phyloP scores from a whole-genome alignment of 2,797 vertebrate genomes.

The Microctenopoma lineatum region DNA sequence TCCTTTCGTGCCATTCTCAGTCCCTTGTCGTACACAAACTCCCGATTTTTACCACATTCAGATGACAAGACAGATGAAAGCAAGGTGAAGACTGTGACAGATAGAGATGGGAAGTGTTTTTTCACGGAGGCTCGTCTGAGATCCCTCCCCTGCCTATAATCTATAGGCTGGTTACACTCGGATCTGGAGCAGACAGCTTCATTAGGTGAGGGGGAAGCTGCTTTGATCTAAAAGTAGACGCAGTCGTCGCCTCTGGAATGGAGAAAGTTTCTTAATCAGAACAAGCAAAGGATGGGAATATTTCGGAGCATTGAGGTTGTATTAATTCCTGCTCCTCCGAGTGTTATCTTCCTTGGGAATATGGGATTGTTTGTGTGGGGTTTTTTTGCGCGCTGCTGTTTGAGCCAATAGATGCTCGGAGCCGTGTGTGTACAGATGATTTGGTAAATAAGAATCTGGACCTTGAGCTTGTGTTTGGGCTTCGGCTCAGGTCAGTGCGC shows the following conservation, averaged over 20 bases:
- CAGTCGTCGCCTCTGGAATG: constrained; percentile 67
- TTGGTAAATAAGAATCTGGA: constrained; percentile 49
- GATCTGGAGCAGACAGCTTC: constrained; percentile 74
- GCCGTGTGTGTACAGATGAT: constrained; percentile 41
- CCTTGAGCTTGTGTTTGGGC: constrained; percentile 42
- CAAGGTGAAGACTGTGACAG: constrained; percentile 27
- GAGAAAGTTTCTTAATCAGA: constrained; percentile 70
- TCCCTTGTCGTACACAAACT: constrained; percentile 34
- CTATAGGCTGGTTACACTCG: constrained; percentile 70
- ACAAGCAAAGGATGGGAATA: constrained; percentile 31
- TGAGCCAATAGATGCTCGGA: constrained; percentile 6
- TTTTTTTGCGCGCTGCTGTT: constrained; percentile 8
- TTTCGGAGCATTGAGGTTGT: constrained; percentile 33
- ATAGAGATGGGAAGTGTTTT: constrained; percentile 43
- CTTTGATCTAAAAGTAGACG: constrained; percentile 85
- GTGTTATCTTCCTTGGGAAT: constrained; percentile 41
- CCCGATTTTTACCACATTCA: constrained; percentile 41
- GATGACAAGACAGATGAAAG: constrained; percentile 74
- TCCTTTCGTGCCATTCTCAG: constrained; percentile 1
- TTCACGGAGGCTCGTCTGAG: constrained; percentile 44
- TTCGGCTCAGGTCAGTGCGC: constrained; percentile 26
- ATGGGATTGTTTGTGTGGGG: constrained; percentile 32
- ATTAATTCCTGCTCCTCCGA: constrained; percentile 41
- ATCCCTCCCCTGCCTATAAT: constrained; percentile 56
- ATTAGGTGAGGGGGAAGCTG: constrained; percentile 69